phyloP scores from a whole-genome alignment of 2,797 vertebrate genomes.

The Etheostoma nigrum region DNA sequence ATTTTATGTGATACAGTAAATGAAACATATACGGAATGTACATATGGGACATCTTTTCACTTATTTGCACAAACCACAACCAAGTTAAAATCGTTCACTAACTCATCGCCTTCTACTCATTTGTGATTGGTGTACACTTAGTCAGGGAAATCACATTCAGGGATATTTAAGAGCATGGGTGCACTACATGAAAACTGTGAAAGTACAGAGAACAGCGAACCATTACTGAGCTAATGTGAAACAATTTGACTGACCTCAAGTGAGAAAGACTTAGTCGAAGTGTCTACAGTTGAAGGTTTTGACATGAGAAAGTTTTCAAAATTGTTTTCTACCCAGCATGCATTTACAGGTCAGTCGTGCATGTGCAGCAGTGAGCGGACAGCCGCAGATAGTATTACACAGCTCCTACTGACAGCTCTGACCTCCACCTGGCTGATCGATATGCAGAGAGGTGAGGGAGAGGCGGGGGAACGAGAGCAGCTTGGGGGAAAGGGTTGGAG shows the following conservation, averaged over 20 bases:
- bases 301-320: slow-evolving; percentile 60
- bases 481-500: slow-evolving; percentile 1
- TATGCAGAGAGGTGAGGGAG: slow-evolving; percentile 49
- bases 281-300: slow-evolving; percentile 40
- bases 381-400: slow-evolving; percentile 80
- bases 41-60: not conserved
- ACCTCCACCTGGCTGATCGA: slow-evolving; percentile 76
- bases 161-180: not conserved
- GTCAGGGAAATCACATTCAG: not conserved
- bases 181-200: slow-evolving; percentile 2
- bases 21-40: not conserved
- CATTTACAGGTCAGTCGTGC: slow-evolving; percentile 72
- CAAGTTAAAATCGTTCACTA: not conserved
- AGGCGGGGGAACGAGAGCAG: not conserved
- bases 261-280: slow-evolving; percentile 42
- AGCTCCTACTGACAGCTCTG: slow-evolving; percentile 72
- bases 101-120: slow-evolving; percentile 1
- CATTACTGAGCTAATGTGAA: slow-evolving; percentile 46
- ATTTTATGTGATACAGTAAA: not conserved
- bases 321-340: slow-evolving; percentile 72
- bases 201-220: slow-evolving; percentile 14
- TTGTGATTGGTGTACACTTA: not conserved
- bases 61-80: slow-evolving; percentile 6
- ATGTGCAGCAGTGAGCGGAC: slow-evolving; percentile 69
- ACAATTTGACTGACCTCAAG: slow-evolving; percentile 43